Base-by-base conservation (phyloP, 2,888 invertebrate species). In the Scaptomyza caliginosa region DNA sequence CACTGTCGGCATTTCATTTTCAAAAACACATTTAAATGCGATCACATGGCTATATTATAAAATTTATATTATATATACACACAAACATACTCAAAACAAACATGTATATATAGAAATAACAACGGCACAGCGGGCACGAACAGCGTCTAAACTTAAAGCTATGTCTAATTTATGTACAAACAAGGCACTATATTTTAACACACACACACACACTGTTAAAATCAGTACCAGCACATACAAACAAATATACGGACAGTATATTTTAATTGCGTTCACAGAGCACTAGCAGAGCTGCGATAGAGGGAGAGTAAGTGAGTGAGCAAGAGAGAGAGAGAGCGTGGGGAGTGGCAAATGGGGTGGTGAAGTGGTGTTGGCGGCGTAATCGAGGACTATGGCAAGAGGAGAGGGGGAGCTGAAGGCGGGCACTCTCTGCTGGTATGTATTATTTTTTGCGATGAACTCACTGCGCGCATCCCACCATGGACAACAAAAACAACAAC, bases 381-480 rank as follows among this genome's bases (percentile, higher is more conserved):
- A 52, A 55, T 48, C 16, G 39, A 7, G 32, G 10, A 28, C 10
- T 26, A 36, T 16, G 32, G 16, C 42, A 16, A 26, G 2, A 6
- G 28, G 39, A 10, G 21, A 8, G 42, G 26, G 30, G 26, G 19
- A n/a, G 42, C 28, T 11, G 11, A n/a, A 19, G 34, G 24, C n/a
- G 19, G 54, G 51, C 57, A 60, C 50, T 67, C 60, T 67, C 55
- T 45, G 49, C 51, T 70, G 30, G 65, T 74, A 78, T 74, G 79
- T 82, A 77, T 77, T 89, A 89, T 88, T 88, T 87, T 89, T 83
- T 87, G 89, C 88, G 88, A 88, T 88, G 89, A 88, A 88, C 89
- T 88, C 88, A 88, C 87, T 77, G 74, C 54, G 80, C 74, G 81
- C 75, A 80, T 68, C 80, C 82, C 77, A 70, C 68, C 70, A 75